These are phyloP conservation scores for Clarias laeviceps DNA, from an alignment of 2,797 vertebrate species.

Conservation along the genomic window DNA sequence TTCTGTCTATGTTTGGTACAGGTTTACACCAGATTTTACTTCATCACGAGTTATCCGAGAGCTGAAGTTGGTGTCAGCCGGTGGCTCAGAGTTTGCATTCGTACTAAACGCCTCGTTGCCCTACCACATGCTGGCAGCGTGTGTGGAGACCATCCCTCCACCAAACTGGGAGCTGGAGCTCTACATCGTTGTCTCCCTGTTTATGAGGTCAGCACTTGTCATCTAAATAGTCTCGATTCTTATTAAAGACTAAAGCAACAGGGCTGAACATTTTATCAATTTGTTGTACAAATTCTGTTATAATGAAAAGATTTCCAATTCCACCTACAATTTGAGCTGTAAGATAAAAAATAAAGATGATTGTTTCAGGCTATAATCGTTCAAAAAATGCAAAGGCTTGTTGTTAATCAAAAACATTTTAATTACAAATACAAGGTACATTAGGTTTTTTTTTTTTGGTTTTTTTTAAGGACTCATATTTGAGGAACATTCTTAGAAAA, in stretches of 20 bases:
- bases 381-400: not conserved
- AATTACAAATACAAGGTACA: not conserved
- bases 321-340: not conserved
- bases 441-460: not conserved
- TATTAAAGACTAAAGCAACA: not conserved
- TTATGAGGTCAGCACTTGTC: slow-evolving; percentile 85
- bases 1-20: slow-evolving; percentile 57
- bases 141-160: slow-evolving; percentile 91
- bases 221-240: not conserved
- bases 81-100: slow-evolving; percentile 93
- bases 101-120: slow-evolving; percentile 95
- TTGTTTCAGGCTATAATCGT: not conserved
- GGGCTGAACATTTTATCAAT: not conserved
- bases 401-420: not conserved
- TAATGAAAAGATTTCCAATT: not conserved
- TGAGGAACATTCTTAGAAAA: not conserved
- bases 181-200: slow-evolving; percentile 90
- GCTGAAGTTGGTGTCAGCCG: slow-evolving; percentile 87
- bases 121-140: slow-evolving; percentile 94
- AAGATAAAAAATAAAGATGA: not conserved
- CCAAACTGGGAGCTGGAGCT: slow-evolving; percentile 96
- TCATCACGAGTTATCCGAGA: slow-evolving; percentile 95
- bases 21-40: slow-evolving; percentile 99
- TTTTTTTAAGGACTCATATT: not conserved
- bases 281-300: not conserved